These are phyloP conservation scores for Achatina immaculata DNA, from an alignment of 1,140 invertebrate genomes.

Conservation along the genomic window DNA sequence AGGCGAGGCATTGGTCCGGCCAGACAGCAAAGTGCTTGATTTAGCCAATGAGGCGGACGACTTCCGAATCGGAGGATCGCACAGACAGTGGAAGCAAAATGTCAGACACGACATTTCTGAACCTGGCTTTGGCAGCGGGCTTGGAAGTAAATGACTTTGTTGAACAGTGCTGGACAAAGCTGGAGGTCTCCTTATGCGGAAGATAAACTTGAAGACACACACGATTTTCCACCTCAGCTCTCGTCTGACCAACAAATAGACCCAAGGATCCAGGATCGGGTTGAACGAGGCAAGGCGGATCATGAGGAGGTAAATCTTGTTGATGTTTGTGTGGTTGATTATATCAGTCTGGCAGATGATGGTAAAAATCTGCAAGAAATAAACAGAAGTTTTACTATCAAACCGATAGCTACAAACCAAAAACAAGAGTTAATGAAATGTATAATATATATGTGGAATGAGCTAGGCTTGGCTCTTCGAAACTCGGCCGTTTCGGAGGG, in stretches of 20 bases:
- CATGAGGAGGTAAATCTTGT: constrained; percentile 62
- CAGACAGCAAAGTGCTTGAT: not conserved
- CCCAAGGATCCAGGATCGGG: constrained; percentile 72
- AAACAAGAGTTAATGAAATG: too few species aligned
- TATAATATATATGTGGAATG: too few species aligned
- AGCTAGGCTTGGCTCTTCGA: too few species aligned
- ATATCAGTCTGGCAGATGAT: constrained; percentile 64
- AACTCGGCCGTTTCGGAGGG: too few species aligned
- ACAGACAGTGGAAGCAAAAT: constrained; percentile 62
- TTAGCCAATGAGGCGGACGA: not conserved
- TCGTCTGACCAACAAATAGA: constrained; percentile 68
- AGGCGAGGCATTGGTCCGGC: constrained; percentile 29
- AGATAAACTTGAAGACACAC: constrained; percentile 49
- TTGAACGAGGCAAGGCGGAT: constrained; percentile 70
- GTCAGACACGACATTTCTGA: constrained; percentile 46
- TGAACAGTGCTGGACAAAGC: too few species aligned
- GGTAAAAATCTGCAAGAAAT: constrained; percentile 63
- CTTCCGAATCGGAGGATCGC: constrained; percentile 48
- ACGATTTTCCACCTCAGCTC: constrained; percentile 57
- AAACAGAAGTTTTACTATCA: not conserved
- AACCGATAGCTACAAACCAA: too few species aligned
- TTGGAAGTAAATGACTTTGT: too few species aligned
- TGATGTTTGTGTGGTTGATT: constrained; percentile 42
- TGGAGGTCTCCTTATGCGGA: constrained; percentile 34
- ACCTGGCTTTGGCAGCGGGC: not conserved